Conservation (phyloP, 2,113 vertebrate genomes). For the Sarotherodon lohbergeri region DNA sequence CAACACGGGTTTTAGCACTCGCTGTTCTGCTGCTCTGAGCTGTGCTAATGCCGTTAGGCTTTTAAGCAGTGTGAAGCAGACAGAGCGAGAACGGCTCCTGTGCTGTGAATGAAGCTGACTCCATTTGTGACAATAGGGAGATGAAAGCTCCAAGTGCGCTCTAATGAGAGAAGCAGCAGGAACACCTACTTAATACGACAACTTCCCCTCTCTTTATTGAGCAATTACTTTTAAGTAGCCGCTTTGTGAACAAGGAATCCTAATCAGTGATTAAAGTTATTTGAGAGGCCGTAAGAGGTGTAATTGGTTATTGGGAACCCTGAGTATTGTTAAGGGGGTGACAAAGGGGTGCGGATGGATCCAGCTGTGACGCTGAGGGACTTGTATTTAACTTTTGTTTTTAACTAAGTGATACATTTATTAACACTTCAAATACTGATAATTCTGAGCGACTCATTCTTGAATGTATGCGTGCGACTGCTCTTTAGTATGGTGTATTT, state of each 20-base stretch:
- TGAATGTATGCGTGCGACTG: not conserved
- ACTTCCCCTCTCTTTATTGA: constrained; percentile 93
- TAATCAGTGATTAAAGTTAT: constrained; percentile 94
- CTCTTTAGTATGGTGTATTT: not conserved
- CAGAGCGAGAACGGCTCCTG: constrained; percentile 30
- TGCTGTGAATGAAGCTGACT: constrained; percentile 66
- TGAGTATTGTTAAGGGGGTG: constrained; percentile 80
- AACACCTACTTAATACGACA: constrained; percentile 89
- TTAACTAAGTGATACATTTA: constrained; percentile 25
- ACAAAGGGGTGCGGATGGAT: constrained; percentile 39
- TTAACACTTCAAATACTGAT: constrained; percentile 13
- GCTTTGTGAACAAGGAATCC: constrained; percentile 89
- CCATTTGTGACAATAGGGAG: constrained; percentile 67
- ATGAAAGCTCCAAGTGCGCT: constrained; percentile 52
- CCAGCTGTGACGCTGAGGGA: constrained; percentile 37
- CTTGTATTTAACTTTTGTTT: constrained; percentile 55
- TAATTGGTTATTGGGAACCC: constrained; percentile 88
- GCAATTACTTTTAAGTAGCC: constrained; percentile 93
- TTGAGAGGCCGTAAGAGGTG: constrained; percentile 84
- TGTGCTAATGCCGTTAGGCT: not conserved
- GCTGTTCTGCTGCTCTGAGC: not conserved
- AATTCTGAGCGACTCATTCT: not conserved
- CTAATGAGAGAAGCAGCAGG: constrained; percentile 83
- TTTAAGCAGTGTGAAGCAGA: not conserved
- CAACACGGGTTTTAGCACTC: not conserved